Percentiles rank a stretch among this genome's conserved stretches.
These are phyloP conservation scores for Spodoptera littoralis DNA, from an alignment of 2,888 invertebrate species.

Conservation along the genomic window DNA sequence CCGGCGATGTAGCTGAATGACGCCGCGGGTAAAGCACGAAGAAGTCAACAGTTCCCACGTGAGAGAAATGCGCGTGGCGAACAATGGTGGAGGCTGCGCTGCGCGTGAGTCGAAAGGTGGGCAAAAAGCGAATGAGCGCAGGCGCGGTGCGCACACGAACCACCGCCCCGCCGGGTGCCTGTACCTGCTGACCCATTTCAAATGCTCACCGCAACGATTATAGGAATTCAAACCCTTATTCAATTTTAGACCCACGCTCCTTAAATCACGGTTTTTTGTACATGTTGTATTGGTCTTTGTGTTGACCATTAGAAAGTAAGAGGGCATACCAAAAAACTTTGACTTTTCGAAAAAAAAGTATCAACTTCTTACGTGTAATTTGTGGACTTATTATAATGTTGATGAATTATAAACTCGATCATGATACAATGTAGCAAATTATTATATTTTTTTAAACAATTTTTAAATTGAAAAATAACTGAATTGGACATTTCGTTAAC, in stretches of 20 bases:
- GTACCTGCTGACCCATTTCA: conserved; percentile 87
- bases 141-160: conserved; percentile 63
- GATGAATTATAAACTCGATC: neutral
- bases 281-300: neutral
- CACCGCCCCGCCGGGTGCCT: conserved; percentile 50
- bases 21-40: conserved; percentile 79
- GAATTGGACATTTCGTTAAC: too few relatives aligned
- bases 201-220: conserved; percentile 61
- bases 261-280: conserved; percentile 7
- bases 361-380: neutral
- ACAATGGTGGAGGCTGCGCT: conserved; percentile 85
- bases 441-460: too few relatives aligned
- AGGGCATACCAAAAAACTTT: neutral
- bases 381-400: neutral
- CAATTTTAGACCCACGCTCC: conserved; percentile 9
- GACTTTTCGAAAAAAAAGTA: neutral
- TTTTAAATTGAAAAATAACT: too few relatives aligned
- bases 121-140: conserved; percentile 87
- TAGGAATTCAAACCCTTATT: conserved; percentile 62
- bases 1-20: conserved; percentile 71
- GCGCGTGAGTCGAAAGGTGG: conserved; percentile 88
- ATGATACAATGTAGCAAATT: too few relatives aligned
- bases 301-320: conserved; percentile 8
- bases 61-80: conserved; percentile 82
- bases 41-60: conserved; percentile 82